Evolutionary conservation across 1,140 invertebrate species (phyloP).

Genomic region (Bicyclus anynana): DNA sequence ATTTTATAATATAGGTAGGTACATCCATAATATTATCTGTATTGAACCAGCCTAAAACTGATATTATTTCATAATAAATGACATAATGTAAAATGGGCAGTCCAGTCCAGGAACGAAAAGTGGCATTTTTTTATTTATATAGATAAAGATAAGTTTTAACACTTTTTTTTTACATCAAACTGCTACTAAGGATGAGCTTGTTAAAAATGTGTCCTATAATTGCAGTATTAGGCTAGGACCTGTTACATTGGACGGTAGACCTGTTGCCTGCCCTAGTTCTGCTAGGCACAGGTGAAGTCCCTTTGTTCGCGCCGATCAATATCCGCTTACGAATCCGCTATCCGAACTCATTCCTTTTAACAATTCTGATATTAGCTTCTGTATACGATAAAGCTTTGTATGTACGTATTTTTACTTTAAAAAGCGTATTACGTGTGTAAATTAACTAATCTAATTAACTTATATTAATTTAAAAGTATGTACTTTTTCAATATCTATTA

Average conservation of each 20-base stretch:
- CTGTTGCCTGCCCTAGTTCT: constrained; percentile 24
- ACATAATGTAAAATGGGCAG: too few species aligned
- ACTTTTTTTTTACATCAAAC: too few species aligned
- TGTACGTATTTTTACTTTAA: not conserved
- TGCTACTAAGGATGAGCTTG: too few species aligned
- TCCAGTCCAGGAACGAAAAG: too few species aligned
- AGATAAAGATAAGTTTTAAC: too few species aligned
- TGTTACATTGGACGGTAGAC: constrained; percentile 26
- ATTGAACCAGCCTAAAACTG: too few species aligned
- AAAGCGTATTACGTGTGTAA: not conserved
- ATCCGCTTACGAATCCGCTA: constrained; percentile 32
- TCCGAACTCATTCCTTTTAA: not conserved
- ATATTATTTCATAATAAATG: too few species aligned
- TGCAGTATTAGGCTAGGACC: not conserved
- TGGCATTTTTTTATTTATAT: too few species aligned
- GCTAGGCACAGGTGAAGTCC: constrained; percentile 25
- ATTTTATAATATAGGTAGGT: too few species aligned
- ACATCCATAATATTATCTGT: too few species aligned
- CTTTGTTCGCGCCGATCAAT: constrained; percentile 60
- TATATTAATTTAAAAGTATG: too few species aligned
- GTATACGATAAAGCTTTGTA: not conserved
- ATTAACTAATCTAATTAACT: not conserved
- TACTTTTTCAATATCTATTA: too few species aligned
- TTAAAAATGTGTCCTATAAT: not conserved
- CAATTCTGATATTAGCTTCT: not conserved